Percentiles rank a stretch among this genome's conserved stretches.
Conservation (phyloP, 2,113 vertebrate genomes). For the Phaethon lepturus region DNA sequence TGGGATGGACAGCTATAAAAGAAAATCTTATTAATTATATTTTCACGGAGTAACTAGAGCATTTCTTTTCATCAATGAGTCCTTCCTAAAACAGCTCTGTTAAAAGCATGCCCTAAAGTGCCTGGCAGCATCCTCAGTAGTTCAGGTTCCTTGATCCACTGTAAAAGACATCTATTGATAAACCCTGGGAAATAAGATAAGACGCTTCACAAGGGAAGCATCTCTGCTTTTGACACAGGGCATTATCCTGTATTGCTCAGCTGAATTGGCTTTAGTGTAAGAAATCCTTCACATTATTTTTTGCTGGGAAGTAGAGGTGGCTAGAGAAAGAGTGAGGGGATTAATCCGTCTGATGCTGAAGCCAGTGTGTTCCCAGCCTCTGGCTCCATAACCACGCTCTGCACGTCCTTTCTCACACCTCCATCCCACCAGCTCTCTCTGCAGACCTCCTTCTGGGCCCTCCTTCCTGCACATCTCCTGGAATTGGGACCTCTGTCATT, state of each 20-base stretch:
- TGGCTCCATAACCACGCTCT: rapidly evolving
- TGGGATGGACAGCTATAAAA: not conserved
- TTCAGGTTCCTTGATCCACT: slow-evolving; percentile 22
- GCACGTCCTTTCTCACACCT: not conserved
- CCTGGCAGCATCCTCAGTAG: slow-evolving; percentile 15
- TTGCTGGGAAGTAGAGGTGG: not conserved
- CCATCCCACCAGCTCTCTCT: not conserved
- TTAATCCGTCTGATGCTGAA: not conserved
- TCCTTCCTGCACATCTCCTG: not conserved
- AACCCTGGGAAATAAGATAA: not conserved
- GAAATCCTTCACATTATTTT: slow-evolving; percentile 4
- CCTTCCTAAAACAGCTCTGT: not conserved
- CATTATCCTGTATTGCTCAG: not conserved
- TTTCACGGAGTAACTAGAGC: slow-evolving; percentile 41
- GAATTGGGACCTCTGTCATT: not conserved
- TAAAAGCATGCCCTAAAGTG: slow-evolving; percentile 5
- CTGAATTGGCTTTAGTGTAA: not conserved
- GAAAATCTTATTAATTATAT: slow-evolving; percentile 32
- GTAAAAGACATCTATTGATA: not conserved
- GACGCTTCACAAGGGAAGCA: not conserved
- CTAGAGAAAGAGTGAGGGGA: not conserved
- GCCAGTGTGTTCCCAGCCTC: not conserved
- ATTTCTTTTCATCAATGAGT: slow-evolving; percentile 58
- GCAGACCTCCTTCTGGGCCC: not conserved
- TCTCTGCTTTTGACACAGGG: not conserved